Conservation (phyloP, 2,113 vertebrate species). For the Porphyrio hochstetteri region DNA sequence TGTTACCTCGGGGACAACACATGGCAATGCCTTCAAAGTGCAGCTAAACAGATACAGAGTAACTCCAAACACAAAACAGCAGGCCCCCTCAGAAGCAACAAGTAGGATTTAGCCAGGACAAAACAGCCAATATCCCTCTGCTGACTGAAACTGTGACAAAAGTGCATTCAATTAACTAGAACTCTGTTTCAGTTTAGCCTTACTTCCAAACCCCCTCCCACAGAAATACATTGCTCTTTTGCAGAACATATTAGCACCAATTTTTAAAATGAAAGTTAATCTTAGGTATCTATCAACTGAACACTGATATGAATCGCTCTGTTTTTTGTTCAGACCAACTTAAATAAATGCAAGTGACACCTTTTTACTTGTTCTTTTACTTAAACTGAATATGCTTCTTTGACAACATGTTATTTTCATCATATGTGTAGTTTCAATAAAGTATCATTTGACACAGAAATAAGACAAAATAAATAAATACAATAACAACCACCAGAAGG, state of each 20-base stretch:
- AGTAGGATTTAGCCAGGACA: background rate
- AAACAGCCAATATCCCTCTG: background rate
- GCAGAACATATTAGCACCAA: background rate
- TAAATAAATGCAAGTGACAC: background rate
- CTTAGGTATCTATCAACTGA: background rate
- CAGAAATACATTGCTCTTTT: background rate
- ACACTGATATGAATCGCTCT: background rate
- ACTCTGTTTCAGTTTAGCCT: background rate
- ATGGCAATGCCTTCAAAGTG: background rate
- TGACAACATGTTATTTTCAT: background rate
- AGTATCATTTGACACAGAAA: background rate
- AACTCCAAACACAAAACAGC: background rate
- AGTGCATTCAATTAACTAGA: no score
- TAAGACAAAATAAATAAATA: background rate
- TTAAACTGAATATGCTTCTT: background rate
- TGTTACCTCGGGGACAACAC: background rate
- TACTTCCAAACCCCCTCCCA: fast-evolving
- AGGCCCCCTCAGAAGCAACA: background rate
- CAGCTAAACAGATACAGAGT: background rate
- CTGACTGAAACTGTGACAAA: fast-evolving
- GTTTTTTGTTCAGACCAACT: background rate
- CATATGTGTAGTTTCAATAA: background rate
- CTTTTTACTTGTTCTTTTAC: background rate
- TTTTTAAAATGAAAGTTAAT: background rate
- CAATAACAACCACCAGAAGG: background rate